A percentile compares a stretch with the other conserved stretches of the same genome.
These are phyloP conservation scores for Rhineura floridana DNA, from an alignment of 2,113 vertebrate genomes.

Conservation along the genomic window DNA sequence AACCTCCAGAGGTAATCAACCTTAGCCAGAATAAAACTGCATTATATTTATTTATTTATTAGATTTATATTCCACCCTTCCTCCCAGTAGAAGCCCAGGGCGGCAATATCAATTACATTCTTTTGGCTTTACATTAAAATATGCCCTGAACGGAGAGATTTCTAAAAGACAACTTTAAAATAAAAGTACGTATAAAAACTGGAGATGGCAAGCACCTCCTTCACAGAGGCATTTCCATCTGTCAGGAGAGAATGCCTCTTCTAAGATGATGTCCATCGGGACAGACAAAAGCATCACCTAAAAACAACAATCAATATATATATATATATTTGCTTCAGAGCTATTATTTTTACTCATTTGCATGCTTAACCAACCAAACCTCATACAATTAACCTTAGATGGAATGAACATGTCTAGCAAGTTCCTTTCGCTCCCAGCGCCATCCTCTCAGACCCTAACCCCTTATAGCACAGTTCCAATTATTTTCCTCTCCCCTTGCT, in stretches of 20 bases:
- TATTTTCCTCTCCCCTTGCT: accelerated
- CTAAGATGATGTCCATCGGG: neutral
- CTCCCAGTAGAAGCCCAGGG: no score
- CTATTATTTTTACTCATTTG: neutral
- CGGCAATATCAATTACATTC: no score
- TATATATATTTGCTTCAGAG: neutral
- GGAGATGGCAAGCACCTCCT: no score
- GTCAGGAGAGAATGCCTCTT: neutral
- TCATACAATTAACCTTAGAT: no score
- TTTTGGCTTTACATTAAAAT: neutral
- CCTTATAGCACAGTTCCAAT: neutral
- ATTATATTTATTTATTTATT: neutral
- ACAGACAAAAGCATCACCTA: neutral
- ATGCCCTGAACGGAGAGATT: neutral
- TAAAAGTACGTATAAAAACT: neutral
- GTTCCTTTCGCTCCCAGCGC: neutral
- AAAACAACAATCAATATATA: no score
- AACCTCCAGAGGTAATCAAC: no score
- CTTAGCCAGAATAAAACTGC: no score
- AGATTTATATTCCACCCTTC: no score
- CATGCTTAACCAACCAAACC: neutral
- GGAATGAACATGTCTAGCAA: neutral
- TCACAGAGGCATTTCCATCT: neutral
- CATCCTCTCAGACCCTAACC: neutral
- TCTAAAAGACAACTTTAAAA: neutral